These are phyloP conservation scores for Aphaenogaster floridana DNA, from an alignment of 1,140 invertebrate species.

Conservation along the genomic window DNA sequence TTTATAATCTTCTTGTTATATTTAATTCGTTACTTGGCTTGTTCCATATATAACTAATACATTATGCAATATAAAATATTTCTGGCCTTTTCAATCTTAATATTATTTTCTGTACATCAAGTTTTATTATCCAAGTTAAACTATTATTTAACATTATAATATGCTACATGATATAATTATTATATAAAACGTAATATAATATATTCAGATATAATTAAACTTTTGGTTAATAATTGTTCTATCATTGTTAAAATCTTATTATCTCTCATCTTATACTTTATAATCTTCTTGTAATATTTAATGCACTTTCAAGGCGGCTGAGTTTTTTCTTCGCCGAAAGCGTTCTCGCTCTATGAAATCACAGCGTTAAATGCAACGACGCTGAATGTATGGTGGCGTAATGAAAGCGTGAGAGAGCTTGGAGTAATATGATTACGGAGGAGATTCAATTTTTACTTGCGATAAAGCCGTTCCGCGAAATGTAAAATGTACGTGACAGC, in stretches of 20 bases:
- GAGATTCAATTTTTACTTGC: slow-evolving; percentile 62
- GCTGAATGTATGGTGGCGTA: slow-evolving; percentile 43
- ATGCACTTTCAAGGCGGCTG: not conserved
- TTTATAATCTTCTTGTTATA: too few relatives aligned
- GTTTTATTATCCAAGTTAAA: not conserved
- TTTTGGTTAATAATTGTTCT: slow-evolving; percentile 2
- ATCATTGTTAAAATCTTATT: slow-evolving; percentile 4
- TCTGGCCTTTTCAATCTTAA: not conserved
- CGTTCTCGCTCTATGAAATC: slow-evolving; percentile 27
- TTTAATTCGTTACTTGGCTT: not conserved
- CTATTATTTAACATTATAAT: not conserved
- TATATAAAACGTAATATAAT: too few relatives aligned
- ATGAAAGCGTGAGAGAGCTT: slow-evolving; percentile 57
- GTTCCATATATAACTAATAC: not conserved
- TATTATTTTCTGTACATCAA: not conserved
- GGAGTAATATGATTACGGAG: slow-evolving; percentile 45
- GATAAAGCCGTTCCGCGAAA: slow-evolving; percentile 55
- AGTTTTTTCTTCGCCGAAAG: slow-evolving; percentile 21
- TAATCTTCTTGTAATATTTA: slow-evolving; percentile 25
- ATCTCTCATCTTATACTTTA: not conserved
- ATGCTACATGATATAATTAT: not conserved
- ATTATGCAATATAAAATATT: not conserved
- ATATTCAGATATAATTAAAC: not conserved
- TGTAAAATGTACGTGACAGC: slow-evolving; percentile 53
- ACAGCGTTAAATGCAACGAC: slow-evolving; percentile 50